Base-by-base conservation (phyloP, 1,140 invertebrate genomes). In the Drosophila pseudoananassae region DNA sequence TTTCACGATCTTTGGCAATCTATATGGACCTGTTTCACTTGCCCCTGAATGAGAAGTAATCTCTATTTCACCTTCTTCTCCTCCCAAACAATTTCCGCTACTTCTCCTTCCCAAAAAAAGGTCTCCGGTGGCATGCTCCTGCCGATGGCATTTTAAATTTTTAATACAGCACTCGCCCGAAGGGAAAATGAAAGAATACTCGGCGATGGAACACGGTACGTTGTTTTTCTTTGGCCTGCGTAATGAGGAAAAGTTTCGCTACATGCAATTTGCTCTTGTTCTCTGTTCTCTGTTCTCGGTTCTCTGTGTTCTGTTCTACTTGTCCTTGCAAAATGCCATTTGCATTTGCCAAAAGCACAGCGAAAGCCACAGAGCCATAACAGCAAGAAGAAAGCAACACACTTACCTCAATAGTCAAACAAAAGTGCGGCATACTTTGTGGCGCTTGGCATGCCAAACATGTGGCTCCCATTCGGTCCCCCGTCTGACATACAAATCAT, bases 401-500 rank as follows among this genome's bases (percentile, higher is more conserved):
- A 85, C 82, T 85, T 75, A 85, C 82, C 82, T 82, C 82, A 87
- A 85, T 88, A 77, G 83, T 76, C 78, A 76, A 76, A 71, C 69
- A 58, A 72, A 78, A 87, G 81, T 87, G 82, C 58, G 75, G 82
- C 83, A 76, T 82, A 87, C 78, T 87, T 87, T 88, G 75, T 51
- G 58, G 61, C 58, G 78, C 65, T 83, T 82, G 63, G 55, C 78
- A 88, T 88, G 64, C 73, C 60, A 57, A 66, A 72, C 76, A 78
- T 73, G 60, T 74, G 61, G 76, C 69, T 51, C 61, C 73, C 73
- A 76, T 76, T 76, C 45, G 50, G 54, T 65, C 53, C 56, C 50
- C 56, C 60, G 71, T 69, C 72, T 87, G 83, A 88, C 83, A 87
- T 73, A 87, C 78, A 87, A 87, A 87, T 87, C 84, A 87, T 83